phyloP scores from a whole-genome alignment of 2,113 vertebrate species.

The Strigops habroptila region DNA sequence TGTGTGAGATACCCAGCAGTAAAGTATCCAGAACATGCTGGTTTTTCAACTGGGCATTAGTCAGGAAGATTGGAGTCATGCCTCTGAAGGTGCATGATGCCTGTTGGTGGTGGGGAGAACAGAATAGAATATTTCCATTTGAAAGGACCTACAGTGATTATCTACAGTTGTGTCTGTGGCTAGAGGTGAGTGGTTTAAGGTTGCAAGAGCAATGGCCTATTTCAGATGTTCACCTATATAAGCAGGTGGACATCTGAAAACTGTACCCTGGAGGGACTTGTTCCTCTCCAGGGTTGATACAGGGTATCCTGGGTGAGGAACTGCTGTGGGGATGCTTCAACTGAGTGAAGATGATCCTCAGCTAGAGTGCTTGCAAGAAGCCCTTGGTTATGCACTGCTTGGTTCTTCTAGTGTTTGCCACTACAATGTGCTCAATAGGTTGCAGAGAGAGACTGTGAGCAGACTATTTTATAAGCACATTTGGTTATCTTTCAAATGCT shows the following conservation, averaged over 20 bases:
- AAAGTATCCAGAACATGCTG: background rate
- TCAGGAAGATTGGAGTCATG: background rate
- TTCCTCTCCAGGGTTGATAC: background rate
- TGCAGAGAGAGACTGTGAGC: background rate
- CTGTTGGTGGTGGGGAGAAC: background rate
- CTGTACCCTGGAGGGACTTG: rapidly evolving
- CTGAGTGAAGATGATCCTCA: background rate
- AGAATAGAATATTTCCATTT: background rate
- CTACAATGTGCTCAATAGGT: background rate
- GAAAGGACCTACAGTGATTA: background rate
- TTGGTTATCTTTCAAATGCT: background rate
- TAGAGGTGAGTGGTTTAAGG: background rate
- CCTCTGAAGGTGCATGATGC: background rate
- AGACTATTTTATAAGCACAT: background rate
- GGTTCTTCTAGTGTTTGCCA: background rate
- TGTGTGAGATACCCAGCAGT: background rate
- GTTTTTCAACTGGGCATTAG: background rate
- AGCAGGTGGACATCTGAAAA: background rate
- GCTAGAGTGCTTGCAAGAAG: background rate
- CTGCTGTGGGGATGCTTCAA: background rate
- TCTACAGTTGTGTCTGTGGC: too few relatives aligned
- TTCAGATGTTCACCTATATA: background rate
- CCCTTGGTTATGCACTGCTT: background rate
- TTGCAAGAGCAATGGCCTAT: background rate
- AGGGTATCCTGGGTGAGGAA: background rate